Evolutionary conservation across 2,888 invertebrate genomes (phyloP), one percentile per base, ranked within the genome.

Genomic region (Melolontha melolontha): DNA sequence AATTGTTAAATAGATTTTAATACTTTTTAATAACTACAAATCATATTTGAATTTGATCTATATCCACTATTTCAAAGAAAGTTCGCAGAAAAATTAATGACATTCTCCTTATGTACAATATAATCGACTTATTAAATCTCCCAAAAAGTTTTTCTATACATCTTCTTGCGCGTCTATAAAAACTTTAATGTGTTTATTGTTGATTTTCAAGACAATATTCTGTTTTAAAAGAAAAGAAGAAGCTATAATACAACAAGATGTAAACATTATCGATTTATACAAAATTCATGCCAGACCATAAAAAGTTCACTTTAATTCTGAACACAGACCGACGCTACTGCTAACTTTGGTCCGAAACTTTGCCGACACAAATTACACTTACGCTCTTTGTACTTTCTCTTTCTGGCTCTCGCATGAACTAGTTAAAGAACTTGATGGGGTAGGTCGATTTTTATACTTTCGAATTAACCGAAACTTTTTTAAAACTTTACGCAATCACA

Each of bases 311-410:
- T 80, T 81, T 81, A 80, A 81, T 81, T 81, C 80, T 79, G 76
- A 82, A 82, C 80, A 81, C 77, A 77, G 54, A 12, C 55, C 4
- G 54, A 22, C 66, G 47, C 49, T 44, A 27, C 42, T 41, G 57
- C 68, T 70, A 67, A 81, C 80, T 79, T 80, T 79, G 78, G 81
- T 78, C 80, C 78, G 78, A 81, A 83, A 83, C 82, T 83, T 82
- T 76, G 78, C 80, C 79, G 80, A 81, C 81, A 80, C 81, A 81
- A 82, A 82, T 81, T 82, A 80, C 81, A 81, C 82, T 81, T 81
- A 81, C 81, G 81, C 79, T 80, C 82, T 78, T 79, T 79, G 82
- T 77, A 82, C 82, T 82, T 82, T 83, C 82, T 83, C 83, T 79
- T 70, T 82, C 82, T 80, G 78, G 80, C 81, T 80, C 78, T 79